Conservation (phyloP, 2,888 invertebrate species). For the Sicus ferrugineus region DNA sequence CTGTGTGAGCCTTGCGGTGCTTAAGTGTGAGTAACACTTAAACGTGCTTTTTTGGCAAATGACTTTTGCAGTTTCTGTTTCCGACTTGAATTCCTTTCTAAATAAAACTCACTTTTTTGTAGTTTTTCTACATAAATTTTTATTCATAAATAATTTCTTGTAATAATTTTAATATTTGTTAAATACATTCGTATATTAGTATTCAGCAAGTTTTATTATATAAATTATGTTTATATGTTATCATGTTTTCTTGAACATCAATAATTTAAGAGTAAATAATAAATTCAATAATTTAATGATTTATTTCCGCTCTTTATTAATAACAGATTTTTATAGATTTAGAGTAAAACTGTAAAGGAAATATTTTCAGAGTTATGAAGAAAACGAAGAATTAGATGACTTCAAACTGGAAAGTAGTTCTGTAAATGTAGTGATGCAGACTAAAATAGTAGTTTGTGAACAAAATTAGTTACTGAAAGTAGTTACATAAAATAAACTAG, state of each 20-base stretch:
- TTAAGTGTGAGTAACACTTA: too few relatives aligned
- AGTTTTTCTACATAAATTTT: conserved; percentile 59
- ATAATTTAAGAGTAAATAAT: background rate
- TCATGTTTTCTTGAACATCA: background rate
- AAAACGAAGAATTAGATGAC: background rate
- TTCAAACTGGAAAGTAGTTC: background rate
- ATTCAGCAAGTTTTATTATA: background rate
- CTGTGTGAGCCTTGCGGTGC: too few relatives aligned
- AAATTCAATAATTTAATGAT: background rate
- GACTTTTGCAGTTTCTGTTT: too few relatives aligned
- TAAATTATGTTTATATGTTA: background rate
- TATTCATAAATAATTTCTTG: conserved; percentile 52
- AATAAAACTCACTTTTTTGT: conserved; percentile 22
- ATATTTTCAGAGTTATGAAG: background rate
- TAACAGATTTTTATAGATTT: background rate
- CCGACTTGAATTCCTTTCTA: background rate
- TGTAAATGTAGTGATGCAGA: too few relatives aligned
- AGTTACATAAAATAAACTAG: too few relatives aligned
- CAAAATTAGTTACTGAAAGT: too few relatives aligned
- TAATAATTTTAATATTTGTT: conserved; percentile 40
- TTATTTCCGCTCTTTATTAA: background rate
- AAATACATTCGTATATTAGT: conserved; percentile 38
- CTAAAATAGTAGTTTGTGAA: too few relatives aligned
- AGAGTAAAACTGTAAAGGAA: background rate
- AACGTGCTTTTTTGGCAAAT: too few relatives aligned